Percentiles rank a stretch among this genome's conserved stretches.
phyloP scores from a whole-genome alignment of 2,888 invertebrate species.

The Drosophila anomalata region DNA sequence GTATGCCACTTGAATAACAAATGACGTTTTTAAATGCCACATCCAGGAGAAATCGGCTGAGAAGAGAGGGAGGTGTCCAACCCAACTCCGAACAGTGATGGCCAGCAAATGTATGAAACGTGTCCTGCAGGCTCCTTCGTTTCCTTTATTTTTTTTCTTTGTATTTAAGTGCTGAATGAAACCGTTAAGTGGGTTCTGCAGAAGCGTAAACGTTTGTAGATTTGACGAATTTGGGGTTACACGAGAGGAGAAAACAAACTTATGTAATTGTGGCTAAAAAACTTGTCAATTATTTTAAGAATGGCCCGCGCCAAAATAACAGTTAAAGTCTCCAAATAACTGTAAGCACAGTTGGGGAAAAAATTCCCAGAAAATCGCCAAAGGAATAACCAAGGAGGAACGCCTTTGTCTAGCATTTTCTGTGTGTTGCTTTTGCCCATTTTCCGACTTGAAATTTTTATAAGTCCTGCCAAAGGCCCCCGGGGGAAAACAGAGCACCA shows the following conservation, averaged over 20 bases:
- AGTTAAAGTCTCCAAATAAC: not conserved
- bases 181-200: conserved; percentile 69
- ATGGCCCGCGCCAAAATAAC: not conserved
- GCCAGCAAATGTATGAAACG: conserved; percentile 74
- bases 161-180: conserved; percentile 49
- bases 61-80: conserved; percentile 8
- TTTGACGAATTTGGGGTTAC: conserved; percentile 67
- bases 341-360: not conserved
- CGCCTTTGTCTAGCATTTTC: conserved; percentile 35
- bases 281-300: conserved; percentile 51
- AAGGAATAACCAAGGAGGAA: conserved; percentile 23
- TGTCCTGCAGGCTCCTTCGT: conserved; percentile 48
- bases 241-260: conserved; percentile 11
- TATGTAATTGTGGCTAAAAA: conserved; percentile 14
- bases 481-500: conserved; percentile 26
- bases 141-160: conserved; percentile 3
- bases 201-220: conserved; percentile 63
- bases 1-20: conserved; percentile 81
- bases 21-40: conserved; percentile 79
- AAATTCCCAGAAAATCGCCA: conserved; percentile 5
- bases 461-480: conserved; percentile 36
- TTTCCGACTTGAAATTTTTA: conserved; percentile 41
- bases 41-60: conserved; percentile 20
- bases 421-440: conserved; percentile 30
- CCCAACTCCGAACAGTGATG: conserved; percentile 52